phyloP scores from a whole-genome alignment of 2,797 vertebrate species.

The Chiropotes sagulatus region DNA sequence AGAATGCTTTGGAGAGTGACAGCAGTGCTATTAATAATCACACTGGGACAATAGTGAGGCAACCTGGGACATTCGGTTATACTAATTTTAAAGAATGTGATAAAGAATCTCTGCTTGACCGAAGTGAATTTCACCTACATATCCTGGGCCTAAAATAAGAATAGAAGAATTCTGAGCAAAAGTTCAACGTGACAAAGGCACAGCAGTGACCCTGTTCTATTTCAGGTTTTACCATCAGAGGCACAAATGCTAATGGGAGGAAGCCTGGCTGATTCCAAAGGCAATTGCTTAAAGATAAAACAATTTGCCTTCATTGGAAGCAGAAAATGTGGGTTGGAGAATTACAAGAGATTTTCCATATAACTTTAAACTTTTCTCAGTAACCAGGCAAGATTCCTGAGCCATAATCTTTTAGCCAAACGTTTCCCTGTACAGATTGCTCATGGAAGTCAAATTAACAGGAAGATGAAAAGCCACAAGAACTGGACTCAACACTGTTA shows the following conservation, averaged over 20 bases:
- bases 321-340: not conserved
- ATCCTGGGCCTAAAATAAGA: not conserved
- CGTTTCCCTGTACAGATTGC: not conserved
- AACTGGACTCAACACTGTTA: not conserved
- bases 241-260: not conserved
- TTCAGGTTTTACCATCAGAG: not conserved
- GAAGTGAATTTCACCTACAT: not conserved
- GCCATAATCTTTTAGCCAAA: not conserved
- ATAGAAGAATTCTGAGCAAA: not conserved
- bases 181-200: not conserved
- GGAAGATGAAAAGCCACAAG: not conserved
- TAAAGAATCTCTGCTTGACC: not conserved
- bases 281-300: not conserved
- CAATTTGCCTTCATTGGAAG: not conserved
- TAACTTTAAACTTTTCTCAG: not conserved
- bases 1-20: not conserved
- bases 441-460: not conserved
- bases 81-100: not conserved
- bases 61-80: fast-evolving
- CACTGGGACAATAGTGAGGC: not conserved
- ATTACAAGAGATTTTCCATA: not conserved
- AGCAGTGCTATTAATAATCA: not conserved
- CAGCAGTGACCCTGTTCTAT: not conserved
- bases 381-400: not conserved
- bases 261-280: not conserved